Evolutionary conservation across 2,797 vertebrate genomes (phyloP), one percentile per base, ranked within the genome.

Genomic region (Arnoldichthys spilopterus): DNA sequence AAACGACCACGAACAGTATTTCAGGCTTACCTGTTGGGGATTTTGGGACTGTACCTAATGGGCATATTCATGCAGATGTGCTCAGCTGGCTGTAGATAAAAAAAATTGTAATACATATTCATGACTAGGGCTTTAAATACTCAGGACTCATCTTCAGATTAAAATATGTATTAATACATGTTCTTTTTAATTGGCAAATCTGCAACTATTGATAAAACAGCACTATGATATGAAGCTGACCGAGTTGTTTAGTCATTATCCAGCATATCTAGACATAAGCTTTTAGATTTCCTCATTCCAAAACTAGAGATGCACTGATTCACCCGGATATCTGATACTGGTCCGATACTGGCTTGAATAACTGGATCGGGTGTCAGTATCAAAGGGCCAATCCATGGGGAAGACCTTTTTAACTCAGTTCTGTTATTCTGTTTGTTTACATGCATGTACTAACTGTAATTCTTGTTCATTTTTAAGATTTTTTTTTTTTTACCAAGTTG

Each of bases 1-100:
- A 51, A 11, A 22, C 11, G 9, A 56, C 53, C n/a, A 56, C n/a
- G 8, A 8, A 12, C 53, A n/a, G n/a, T n/a, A n/a, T n/a, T 11
- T 4, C 16, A 6, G 8, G 20, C 86, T 84, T 84, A 95, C 95
- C 94, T 94, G 87, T 81, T 92, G 15, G 94, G 94, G 84, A 95
- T 90, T 68, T 53, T 66, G 2, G 85, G 76, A 28, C 72, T 86
- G 83, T 94, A 94, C 63, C 75, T 81, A 56, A 95, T 92, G 0
- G 83, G 47, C 40, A 79, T 59, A 69, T 91, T 87, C 91, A 93
- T 91, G 84, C 94, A 95, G 47, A 90, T 80, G 58, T 77, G 75
- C 62, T 51, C 86, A 37, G 90, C 82, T 22, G 87, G 86, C 94
- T 95, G 81, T 54, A 53, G 26, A 78, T 24, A 80, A 58, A 15